A percentile compares a stretch with the other conserved stretches of the same genome.
Conservation (phyloP, 2,797 vertebrate species). For the Antrozous pallidus region DNA sequence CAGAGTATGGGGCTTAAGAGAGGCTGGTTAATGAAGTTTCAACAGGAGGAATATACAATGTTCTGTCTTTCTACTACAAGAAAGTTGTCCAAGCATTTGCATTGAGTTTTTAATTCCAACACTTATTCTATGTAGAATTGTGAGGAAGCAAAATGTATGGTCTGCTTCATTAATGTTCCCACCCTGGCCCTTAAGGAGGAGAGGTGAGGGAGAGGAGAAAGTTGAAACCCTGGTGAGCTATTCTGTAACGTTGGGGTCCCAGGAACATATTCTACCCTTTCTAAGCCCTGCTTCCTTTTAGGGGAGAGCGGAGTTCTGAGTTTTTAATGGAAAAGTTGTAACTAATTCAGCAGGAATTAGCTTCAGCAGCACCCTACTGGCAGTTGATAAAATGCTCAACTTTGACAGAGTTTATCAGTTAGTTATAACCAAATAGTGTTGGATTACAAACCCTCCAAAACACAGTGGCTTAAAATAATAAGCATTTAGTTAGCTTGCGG, state of each 20-base stretch:
- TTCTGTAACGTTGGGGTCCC: not conserved
- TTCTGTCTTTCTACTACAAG: not conserved
- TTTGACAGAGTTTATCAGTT: not conserved
- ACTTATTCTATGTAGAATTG: not conserved
- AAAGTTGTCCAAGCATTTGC: not conserved
- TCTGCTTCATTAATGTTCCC: not conserved
- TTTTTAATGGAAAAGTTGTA: not conserved
- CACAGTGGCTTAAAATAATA: not conserved
- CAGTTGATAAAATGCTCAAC: not conserved
- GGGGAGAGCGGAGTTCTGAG: not conserved
- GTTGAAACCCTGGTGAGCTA: not conserved
- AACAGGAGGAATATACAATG: not conserved
- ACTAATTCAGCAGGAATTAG: not conserved
- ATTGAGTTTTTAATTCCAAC: not conserved
- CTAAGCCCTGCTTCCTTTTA: not conserved
- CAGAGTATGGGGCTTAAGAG: not conserved
- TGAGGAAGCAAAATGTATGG: not conserved
- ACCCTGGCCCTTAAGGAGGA: not conserved
- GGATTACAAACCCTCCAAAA: not conserved
- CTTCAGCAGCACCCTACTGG: not conserved
- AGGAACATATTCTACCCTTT: not conserved
- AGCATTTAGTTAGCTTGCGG: not conserved
- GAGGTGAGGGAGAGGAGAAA: not conserved
- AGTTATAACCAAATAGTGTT: not conserved
- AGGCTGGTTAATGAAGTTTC: not conserved